Evolutionary conservation across 2,888 invertebrate species (phyloP), one percentile per base, ranked within the genome.

Genomic region (Aleiodes leptofemur): DNA sequence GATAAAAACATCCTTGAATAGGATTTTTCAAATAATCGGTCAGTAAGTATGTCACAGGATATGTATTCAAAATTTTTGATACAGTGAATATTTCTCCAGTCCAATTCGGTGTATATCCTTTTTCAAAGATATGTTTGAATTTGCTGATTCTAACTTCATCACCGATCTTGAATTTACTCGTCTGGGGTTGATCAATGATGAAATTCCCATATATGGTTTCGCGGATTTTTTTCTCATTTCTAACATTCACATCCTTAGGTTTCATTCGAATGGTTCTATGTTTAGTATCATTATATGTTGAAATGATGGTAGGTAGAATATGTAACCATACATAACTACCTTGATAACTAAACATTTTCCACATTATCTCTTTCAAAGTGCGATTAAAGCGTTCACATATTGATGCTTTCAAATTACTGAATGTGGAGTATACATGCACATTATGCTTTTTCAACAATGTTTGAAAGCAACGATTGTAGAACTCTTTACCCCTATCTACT

Each of bases 181-280:
- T 34, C 34, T 34, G 34, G 0, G 34, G 6, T 6, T 4, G 34
- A 34, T 34, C 34, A 6, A 34, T 34, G 5, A 34, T 6, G 34
- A 34, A 34, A 34, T 34, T 34, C 3, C 34, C 34, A 34, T 34
- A 34, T 6, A 34, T 34, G 34, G 34, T 34, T 34, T 6, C 2
- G 5, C 4, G 6, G 4, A 87, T 81, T 34, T 34, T 34, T 34
- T 34, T 34, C 34, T 34, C 34, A 34, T 34, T 6, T 3, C 34
- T 34, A 34, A 34, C 4, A 34, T 34, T 34, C 6, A 34, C 34
- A 34, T 34, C 34, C 43, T 50, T 74, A 5, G 88, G 86, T 72
- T 80, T 82, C 82, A 87, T 85, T 70, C 80, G 80, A 71, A 86
- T 88, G 48, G 85, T 88, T 50, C 82, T 77, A 83, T 88, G 87